Conservation (phyloP, 2,113 vertebrate species). For the Dolichallabes microphthalmus region DNA sequence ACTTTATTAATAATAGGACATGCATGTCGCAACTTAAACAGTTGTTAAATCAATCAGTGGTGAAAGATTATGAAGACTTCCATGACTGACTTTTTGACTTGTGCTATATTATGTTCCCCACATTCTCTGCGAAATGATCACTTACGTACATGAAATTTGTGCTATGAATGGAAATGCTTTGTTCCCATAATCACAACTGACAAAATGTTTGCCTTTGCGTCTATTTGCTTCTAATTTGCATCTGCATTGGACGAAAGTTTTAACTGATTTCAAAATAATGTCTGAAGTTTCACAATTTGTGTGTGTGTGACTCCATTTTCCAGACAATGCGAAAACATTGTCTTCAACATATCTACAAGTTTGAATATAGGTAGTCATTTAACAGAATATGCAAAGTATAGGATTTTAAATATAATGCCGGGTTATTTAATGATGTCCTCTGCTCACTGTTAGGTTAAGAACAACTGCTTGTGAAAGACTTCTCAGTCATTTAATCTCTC, state of each 20-base stretch:
- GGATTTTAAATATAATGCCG: neutral
- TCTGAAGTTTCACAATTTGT: neutral
- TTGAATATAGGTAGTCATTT: neutral
- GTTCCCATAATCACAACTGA: neutral
- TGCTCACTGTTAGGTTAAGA: neutral
- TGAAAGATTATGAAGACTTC: neutral
- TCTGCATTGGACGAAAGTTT: neutral
- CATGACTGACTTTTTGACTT: neutral
- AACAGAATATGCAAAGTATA: neutral
- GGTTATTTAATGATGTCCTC: neutral
- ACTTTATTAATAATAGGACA: neutral
- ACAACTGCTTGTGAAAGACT: neutral
- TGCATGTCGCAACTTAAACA: neutral
- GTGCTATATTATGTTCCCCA: neutral
- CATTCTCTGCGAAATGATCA: neutral
- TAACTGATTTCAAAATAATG: neutral
- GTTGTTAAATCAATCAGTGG: slow-evolving; percentile 1
- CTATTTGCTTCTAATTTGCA: neutral
- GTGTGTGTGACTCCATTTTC: neutral
- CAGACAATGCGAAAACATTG: neutral
- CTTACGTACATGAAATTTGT: neutral
- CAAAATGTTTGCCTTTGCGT: neutral
- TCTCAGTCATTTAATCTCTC: neutral
- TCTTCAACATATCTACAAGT: neutral
- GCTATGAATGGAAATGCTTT: neutral